These are phyloP conservation scores for Scortum barcoo DNA, from an alignment of 2,113 vertebrate species.

Conservation along the genomic window DNA sequence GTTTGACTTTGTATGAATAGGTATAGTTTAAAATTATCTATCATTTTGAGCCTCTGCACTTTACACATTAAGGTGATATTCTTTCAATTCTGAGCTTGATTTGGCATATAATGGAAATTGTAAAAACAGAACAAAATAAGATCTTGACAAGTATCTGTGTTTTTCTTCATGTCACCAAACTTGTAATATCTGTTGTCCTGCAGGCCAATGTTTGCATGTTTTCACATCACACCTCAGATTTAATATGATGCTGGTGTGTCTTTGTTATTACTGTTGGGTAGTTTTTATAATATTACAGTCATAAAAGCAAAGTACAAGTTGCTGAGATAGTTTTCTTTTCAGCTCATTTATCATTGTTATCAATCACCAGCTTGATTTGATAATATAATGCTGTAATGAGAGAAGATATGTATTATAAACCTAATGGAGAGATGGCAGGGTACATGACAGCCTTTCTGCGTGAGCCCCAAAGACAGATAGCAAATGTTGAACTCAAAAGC, in stretches of 20 bases:
- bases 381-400: neutral
- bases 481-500: neutral
- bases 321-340: neutral
- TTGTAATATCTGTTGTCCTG: neutral
- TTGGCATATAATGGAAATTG: neutral
- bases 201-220: neutral
- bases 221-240: neutral
- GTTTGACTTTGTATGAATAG: too few relatives aligned
- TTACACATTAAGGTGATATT: too few relatives aligned
- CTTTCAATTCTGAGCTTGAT: neutral
- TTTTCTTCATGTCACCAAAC: neutral
- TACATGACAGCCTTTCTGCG: too few relatives aligned
- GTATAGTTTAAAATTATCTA: too few relatives aligned
- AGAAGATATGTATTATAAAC: too few relatives aligned
- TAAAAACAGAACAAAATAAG: neutral
- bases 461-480: neutral
- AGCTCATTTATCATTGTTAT: too few relatives aligned
- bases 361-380: neutral
- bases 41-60: neutral
- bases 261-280: neutral
- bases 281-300: neutral
- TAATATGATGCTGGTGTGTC: neutral
- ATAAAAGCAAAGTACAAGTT: slow-evolving; percentile 4
- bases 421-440: too few relatives aligned
- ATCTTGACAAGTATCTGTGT: neutral